Base-by-base conservation (phyloP, 1,140 invertebrate genomes). In the Diploscapter pachys region DNA sequence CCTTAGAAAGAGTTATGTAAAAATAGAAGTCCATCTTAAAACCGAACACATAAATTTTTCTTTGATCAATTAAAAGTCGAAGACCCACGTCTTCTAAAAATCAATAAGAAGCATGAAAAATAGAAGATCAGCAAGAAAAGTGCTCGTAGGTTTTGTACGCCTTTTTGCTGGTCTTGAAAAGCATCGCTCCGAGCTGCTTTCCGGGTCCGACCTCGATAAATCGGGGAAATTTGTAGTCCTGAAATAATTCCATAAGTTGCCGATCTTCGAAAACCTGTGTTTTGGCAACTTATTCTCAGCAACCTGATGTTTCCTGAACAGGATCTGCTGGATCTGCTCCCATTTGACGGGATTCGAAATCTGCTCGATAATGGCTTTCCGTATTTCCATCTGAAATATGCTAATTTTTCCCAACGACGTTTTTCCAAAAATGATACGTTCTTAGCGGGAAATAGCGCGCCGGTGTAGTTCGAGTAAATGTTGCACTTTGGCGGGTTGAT, bases 311-410 rank as follows among this genome's bases (percentile, higher is more conserved):
- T 84, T 85, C 52, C 83, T 67, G 80, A 88, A 90, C 8, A 90
- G 59, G 2, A 85, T 67, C 76, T 90, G 94, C 80, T 98, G 87
- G 51, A 90, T 90, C 87, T 98, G 95, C 88, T 98, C 94, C 96
- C 95, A 98, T 85, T 91, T 92, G 0, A 97, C 93, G 8, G 95
- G 90, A n/a, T 88, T 88, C 4, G 75, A 83, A 52, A 92, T 86
- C 85, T 94, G 94, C 82, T 91, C 90, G 0, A 89, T 88, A 72
- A 94, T 85, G 49, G 89, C 88, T 79, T 86, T 88, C 4, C 85
- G 86, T 61, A 92, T 90, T 56, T 90, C 88, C 2, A 83, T 75
- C 4, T 31, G 31, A 31, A 31, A 31, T 31, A 31, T 31, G 31
- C 31, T 31, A 31, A 31, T 1, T 31, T 31, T 31, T 31, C 31